A percentile compares a stretch with the other conserved stretches of the same genome.
These are phyloP conservation scores for Eulemur mongoz DNA, from an alignment of 2,797 vertebrate species.

Conservation along the genomic window DNA sequence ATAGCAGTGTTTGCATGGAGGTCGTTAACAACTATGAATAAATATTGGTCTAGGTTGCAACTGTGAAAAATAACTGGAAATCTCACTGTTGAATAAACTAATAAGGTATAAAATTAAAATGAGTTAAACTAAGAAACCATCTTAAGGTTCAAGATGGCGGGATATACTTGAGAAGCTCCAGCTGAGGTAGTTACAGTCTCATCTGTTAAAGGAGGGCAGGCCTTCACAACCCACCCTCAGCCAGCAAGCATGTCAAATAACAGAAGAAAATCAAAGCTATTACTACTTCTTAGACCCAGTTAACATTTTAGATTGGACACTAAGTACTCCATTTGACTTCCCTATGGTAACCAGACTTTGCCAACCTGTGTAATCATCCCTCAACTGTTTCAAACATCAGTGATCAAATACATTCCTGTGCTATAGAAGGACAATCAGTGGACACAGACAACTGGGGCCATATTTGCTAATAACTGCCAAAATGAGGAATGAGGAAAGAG, in stretches of 20 bases:
- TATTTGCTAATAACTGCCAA: neutral
- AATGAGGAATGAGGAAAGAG: neutral
- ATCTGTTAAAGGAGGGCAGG: neutral
- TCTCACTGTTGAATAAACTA: neutral
- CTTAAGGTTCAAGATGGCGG: neutral
- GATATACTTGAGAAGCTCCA: neutral
- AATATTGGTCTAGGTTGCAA: neutral
- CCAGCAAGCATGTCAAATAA: neutral
- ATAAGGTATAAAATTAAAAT: neutral
- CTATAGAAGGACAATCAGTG: neutral
- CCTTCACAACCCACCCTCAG: neutral
- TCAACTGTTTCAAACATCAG: neutral
- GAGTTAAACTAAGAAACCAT: neutral
- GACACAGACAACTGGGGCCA: rapidly evolving
- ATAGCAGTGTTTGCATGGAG: neutral
- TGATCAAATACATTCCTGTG: neutral
- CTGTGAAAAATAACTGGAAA: neutral
- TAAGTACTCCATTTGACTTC: neutral
- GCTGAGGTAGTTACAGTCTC: neutral
- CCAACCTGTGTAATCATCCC: rapidly evolving
- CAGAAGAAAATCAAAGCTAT: neutral
- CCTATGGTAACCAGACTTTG: neutral
- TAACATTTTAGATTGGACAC: neutral
- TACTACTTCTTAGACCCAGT: neutral
- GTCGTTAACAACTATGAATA: neutral